Evolutionary conservation across 2,888 invertebrate species (phyloP).

Genomic region (Eugnorisma glareosa): DNA sequence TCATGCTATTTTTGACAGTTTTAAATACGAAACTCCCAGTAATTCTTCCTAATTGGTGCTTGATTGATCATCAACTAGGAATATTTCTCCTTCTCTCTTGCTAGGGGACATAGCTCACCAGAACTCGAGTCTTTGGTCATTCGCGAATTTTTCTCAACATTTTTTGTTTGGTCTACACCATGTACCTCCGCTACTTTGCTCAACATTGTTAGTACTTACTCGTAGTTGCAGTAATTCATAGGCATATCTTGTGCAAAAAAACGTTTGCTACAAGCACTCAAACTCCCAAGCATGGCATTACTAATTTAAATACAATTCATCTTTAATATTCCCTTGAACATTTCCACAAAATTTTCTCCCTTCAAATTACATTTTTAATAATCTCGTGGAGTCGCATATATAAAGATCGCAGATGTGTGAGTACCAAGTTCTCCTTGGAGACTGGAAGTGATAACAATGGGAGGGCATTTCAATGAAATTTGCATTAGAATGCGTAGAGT

Average conservation of each 20-base stretch:
- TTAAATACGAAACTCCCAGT: not conserved
- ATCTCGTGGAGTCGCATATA: conserved; percentile 52
- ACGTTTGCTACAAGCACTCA: not conserved
- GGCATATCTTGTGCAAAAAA: not conserved
- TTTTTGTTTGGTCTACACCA: not conserved
- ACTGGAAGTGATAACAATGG: conserved; percentile 86
- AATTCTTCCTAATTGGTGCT: not conserved
- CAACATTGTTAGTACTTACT: too few species aligned
- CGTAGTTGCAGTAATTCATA: not conserved
- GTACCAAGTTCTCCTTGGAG: conserved; percentile 78
- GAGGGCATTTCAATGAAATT: conserved; percentile 87
- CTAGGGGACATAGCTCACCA: not conserved
- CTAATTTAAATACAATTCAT: conserved; percentile 18
- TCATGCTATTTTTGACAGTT: not conserved
- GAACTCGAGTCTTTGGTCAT: not conserved
- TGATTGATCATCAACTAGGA: not conserved
- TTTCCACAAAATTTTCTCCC: conserved; percentile 15
- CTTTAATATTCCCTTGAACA: conserved; percentile 6
- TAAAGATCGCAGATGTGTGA: conserved; percentile 76
- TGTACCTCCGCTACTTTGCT: not conserved
- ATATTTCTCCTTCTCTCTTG: not conserved
- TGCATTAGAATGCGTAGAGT: conserved; percentile 88
- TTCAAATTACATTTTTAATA: conserved; percentile 53
- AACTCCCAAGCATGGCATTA: not conserved
- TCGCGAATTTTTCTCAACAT: not conserved